A percentile compares a stretch with the other conserved stretches of the same genome.
Conservation (phyloP, 2,888 invertebrate genomes). For the Apodemia hepburni region DNA sequence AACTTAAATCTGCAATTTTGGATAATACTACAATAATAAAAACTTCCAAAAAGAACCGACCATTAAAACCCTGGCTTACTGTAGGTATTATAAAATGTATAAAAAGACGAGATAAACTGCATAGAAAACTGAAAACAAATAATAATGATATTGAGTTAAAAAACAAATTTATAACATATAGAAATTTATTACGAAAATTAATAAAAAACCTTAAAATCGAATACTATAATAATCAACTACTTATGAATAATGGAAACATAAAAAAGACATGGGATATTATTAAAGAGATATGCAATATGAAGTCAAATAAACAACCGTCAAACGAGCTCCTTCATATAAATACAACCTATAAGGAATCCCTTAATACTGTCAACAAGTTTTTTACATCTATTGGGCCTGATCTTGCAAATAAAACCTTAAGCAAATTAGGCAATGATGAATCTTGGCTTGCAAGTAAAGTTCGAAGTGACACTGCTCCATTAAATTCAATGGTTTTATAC, state of each 20-base stretch:
- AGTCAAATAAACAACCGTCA: not conserved
- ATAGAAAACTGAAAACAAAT: conserved; percentile 14
- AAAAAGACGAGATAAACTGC: conserved; percentile 11
- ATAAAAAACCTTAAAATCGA: not conserved
- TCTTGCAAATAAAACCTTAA: conserved; percentile 2
- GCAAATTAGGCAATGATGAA: not conserved
- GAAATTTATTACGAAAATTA: not conserved
- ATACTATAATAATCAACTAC: not conserved
- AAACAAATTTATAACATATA: conserved; percentile 1
- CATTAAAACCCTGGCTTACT: conserved; percentile 11
- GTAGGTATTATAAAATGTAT: conserved; percentile 14
- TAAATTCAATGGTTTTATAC: conserved; percentile 2
- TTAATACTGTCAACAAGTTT: conserved; percentile 5
- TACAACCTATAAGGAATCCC: not conserved
- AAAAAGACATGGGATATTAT: conserved; percentile 16
- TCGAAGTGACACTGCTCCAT: not conserved
- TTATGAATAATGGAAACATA: not conserved
- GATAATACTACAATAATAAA: not conserved
- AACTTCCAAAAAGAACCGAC: not conserved
- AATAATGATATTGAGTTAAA: not conserved
- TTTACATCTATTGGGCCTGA: conserved; percentile 15
- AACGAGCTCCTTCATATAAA: not conserved
- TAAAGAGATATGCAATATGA: conserved; percentile 16
- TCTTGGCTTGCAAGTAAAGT: not conserved
- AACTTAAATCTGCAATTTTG: not conserved